Evolutionary conservation across 2,797 vertebrate species (phyloP).

Genomic region (Sciurus carolinensis): DNA sequence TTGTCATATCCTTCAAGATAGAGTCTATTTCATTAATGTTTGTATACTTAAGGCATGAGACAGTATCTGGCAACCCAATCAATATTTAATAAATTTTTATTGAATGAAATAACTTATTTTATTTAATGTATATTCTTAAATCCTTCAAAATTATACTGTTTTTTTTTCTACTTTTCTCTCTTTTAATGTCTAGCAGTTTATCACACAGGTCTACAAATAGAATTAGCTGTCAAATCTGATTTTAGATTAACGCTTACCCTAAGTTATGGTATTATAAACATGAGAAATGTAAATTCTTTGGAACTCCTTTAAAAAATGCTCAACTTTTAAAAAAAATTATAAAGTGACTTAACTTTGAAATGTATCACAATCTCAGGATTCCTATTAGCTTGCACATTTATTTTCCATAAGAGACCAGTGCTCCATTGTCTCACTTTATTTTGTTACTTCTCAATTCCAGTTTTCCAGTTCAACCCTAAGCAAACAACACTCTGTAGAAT

Average conservation of each 20-base stretch:
- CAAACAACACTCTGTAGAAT: background rate
- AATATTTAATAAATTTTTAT: background rate
- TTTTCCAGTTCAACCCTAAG: background rate
- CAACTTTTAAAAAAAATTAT: background rate
- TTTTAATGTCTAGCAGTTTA: background rate
- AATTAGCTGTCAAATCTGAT: slow-evolving; percentile 11
- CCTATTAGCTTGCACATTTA: background rate
- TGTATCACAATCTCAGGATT: slow-evolving; percentile 3
- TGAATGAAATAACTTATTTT: background rate
- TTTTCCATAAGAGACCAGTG: background rate
- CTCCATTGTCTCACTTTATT: background rate
- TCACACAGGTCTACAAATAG: background rate
- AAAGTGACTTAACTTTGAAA: slow-evolving; percentile 30
- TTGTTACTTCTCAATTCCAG: slow-evolving; percentile 29
- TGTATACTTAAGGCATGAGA: background rate
- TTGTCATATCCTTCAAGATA: background rate
- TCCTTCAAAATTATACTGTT: slow-evolving; percentile 19
- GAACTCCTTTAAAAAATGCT: background rate
- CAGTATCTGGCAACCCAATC: background rate
- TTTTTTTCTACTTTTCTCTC: background rate
- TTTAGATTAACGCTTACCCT: slow-evolving; percentile 19
- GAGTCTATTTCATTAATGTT: slow-evolving; percentile 4
- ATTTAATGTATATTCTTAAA: slow-evolving; percentile 20
- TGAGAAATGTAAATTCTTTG: background rate
- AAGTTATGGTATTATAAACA: slow-evolving; percentile 3